Conservation (phyloP, 2,113 vertebrate genomes). For the Apodemus speciosus region DNA sequence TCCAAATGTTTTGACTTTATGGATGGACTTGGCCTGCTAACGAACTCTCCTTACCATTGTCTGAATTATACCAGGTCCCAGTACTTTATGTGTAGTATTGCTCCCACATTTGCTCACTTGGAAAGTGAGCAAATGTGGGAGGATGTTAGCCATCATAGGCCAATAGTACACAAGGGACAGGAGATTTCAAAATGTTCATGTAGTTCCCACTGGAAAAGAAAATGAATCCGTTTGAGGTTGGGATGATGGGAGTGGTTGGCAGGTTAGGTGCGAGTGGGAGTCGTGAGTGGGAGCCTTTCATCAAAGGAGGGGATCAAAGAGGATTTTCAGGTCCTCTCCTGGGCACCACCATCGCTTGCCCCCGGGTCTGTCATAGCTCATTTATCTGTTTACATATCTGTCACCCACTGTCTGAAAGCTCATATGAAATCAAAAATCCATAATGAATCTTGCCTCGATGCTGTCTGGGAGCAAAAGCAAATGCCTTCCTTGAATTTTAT, state of each 20-base stretch:
- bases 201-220: neutral
- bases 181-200: neutral
- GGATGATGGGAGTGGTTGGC: neutral
- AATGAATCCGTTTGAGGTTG: neutral
- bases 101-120: neutral
- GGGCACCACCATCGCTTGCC: neutral
- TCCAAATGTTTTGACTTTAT: neutral
- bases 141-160: neutral
- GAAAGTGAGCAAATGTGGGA: neutral
- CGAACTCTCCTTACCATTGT: neutral
- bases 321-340: neutral
- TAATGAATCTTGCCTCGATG: neutral
- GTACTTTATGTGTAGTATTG: neutral
- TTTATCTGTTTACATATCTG: neutral
- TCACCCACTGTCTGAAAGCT: neutral
- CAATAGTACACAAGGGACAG: neutral
- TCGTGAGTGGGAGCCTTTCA: neutral
- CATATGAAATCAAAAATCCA: slow-evolving; percentile 17
- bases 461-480: slow-evolving; percentile 19
- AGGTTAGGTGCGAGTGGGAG: neutral
- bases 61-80: neutral
- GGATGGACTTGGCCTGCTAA: neutral
- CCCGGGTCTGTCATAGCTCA: neutral
- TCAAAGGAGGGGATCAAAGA: neutral
- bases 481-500: neutral